Evolutionary conservation across 2,797 vertebrate genomes (phyloP).

Genomic region (Gambusia yucatana): DNA sequence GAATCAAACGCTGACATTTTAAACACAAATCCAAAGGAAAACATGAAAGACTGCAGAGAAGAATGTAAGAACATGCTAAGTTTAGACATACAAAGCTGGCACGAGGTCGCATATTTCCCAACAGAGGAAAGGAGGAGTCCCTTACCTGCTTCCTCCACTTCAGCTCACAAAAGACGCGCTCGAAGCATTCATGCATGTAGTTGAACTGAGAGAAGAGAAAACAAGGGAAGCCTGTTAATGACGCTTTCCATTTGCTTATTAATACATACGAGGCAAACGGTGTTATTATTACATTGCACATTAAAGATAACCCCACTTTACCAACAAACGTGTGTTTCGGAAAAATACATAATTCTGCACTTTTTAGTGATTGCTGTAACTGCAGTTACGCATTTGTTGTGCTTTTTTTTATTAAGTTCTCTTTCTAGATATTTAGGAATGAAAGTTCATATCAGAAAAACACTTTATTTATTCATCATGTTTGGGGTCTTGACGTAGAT

Average conservation of each 20-base stretch:
- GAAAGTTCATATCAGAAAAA: background rate
- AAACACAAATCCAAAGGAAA: constrained; percentile 8
- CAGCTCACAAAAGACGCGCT: constrained; percentile 96
- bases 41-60: constrained; percentile 16
- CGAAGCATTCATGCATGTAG: constrained; percentile 99
- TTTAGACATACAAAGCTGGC: constrained; percentile 59
- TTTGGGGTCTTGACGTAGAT: background rate
- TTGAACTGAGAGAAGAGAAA: constrained; percentile 85
- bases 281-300: background rate
- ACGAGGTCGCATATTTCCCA: constrained; percentile 39
- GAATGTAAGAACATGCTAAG: constrained; percentile 15
- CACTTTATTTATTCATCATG: background rate
- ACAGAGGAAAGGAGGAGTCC: constrained; percentile 74
- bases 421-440: background rate
- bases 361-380: background rate
- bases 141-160: constrained; percentile 98
- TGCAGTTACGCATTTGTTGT: background rate
- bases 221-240: constrained; percentile 20
- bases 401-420: background rate
- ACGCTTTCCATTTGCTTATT: constrained; percentile 2
- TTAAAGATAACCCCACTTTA: background rate
- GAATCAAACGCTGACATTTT: background rate
- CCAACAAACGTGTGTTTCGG: background rate
- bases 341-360: background rate
- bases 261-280: background rate